Conservation (phyloP, 2,888 invertebrate genomes). For the Heliconius ethilla region DNA sequence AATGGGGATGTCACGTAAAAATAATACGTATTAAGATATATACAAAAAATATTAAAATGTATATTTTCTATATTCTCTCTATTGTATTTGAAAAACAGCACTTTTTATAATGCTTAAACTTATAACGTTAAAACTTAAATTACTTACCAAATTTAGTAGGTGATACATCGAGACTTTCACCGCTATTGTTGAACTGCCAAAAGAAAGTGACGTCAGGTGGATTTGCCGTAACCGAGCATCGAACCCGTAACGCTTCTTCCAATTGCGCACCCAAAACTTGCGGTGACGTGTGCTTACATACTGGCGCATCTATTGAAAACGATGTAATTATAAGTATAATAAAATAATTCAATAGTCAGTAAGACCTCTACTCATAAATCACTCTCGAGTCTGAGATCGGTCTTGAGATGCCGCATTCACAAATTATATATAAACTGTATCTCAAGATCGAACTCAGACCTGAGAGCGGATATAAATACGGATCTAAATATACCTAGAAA, state of each 20-base stretch:
- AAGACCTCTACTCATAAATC: too few relatives aligned
- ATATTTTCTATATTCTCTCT: too few relatives aligned
- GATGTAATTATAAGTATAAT: background rate
- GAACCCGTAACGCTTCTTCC: conserved; percentile 89
- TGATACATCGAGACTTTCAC: conserved; percentile 91
- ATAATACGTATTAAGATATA: background rate
- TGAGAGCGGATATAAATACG: too few relatives aligned
- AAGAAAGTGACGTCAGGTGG: conserved; percentile 92
- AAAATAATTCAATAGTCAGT: background rate
- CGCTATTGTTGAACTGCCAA: conserved; percentile 95
- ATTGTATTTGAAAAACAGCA: too few relatives aligned
- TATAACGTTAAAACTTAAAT: too few relatives aligned
- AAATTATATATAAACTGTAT: too few relatives aligned
- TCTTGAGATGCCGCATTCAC: too few relatives aligned
- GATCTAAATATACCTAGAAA: background rate
- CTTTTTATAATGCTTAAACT: too few relatives aligned
- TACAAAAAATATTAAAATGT: background rate
- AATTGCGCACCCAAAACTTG: conserved; percentile 92
- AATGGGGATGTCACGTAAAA: background rate
- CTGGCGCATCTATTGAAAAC: conserved; percentile 87
- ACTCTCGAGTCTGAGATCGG: too few relatives aligned
- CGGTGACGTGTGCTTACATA: conserved; percentile 87
- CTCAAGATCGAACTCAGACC: too few relatives aligned
- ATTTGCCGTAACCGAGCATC: conserved; percentile 94
- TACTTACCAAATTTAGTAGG: conserved; percentile 81